These are phyloP conservation scores for Tipula unca DNA, from an alignment of 2,888 invertebrate species.

Conservation along the genomic window DNA sequence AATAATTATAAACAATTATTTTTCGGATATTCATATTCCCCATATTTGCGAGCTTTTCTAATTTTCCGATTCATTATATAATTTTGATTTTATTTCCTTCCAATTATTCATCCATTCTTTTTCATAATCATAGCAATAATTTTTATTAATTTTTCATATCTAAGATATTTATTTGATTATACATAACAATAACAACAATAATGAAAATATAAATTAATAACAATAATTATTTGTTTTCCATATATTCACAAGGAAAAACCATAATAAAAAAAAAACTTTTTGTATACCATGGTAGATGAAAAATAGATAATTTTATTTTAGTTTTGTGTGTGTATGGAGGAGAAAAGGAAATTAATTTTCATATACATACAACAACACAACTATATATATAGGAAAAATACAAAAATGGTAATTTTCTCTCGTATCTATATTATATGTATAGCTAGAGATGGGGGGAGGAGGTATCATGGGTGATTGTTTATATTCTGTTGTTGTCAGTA, in stretches of 20 bases:
- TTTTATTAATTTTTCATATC: constrained; percentile 14
- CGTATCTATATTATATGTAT: neutral
- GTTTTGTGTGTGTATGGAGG: neutral
- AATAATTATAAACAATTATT: neutral
- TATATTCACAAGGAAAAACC: neutral
- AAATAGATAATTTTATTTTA: neutral
- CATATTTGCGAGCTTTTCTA: neutral
- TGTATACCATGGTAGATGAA: neutral
- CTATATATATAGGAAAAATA: neutral
- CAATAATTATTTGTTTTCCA: neutral
- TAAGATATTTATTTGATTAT: neutral
- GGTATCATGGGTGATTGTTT: neutral
- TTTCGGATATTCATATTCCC: neutral
- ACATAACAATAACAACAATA: neutral
- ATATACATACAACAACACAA: neutral
- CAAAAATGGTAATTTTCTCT: neutral
- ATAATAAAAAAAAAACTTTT: neutral
- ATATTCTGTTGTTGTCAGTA: neutral
- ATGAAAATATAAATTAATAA: neutral
- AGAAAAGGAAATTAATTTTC: neutral
- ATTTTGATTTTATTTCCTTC: neutral
- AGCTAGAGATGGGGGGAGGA: neutral
- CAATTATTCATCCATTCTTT: neutral
- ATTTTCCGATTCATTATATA: neutral
- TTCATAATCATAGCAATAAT: neutral